Conservation (phyloP, 2,113 vertebrate species). For the Ochotona curzoniae region DNA sequence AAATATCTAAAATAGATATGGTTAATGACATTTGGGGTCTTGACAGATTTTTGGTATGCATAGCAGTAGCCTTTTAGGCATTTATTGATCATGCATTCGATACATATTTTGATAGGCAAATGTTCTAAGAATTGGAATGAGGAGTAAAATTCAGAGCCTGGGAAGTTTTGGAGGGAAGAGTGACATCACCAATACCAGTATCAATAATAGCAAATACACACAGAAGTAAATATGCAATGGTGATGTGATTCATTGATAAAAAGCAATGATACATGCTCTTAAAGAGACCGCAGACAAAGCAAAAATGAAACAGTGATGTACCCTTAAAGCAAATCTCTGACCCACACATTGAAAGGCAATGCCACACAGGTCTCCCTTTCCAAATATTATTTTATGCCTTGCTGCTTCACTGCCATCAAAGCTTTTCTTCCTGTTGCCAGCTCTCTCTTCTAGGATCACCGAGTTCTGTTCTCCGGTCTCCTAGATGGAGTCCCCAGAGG, state of each 20-base stretch:
- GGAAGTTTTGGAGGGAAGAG: neutral
- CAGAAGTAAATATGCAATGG: neutral
- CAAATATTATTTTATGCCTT: neutral
- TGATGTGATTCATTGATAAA: neutral
- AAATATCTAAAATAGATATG: neutral
- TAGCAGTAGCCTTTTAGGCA: neutral
- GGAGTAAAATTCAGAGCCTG: neutral
- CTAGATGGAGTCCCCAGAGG: conserved; percentile 5
- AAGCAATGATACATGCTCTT: neutral
- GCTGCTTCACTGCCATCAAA: neutral
- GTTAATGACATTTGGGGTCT: neutral
- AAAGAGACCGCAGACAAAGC: neutral
- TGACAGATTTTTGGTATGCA: neutral
- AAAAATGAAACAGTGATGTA: neutral
- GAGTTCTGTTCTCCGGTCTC: conserved; percentile 15
- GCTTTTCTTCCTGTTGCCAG: neutral
- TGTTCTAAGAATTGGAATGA: neutral
- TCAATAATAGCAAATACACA: neutral
- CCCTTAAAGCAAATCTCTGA: neutral
- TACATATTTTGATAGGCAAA: neutral
- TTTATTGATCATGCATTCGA: neutral
- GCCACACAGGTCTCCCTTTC: neutral
- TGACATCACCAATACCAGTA: neutral
- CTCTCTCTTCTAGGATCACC: conserved; percentile 2
- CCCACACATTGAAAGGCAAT: too few species aligned